Base-by-base conservation (phyloP, 2,797 vertebrate genomes). In the Anguilla pacifica region DNA sequence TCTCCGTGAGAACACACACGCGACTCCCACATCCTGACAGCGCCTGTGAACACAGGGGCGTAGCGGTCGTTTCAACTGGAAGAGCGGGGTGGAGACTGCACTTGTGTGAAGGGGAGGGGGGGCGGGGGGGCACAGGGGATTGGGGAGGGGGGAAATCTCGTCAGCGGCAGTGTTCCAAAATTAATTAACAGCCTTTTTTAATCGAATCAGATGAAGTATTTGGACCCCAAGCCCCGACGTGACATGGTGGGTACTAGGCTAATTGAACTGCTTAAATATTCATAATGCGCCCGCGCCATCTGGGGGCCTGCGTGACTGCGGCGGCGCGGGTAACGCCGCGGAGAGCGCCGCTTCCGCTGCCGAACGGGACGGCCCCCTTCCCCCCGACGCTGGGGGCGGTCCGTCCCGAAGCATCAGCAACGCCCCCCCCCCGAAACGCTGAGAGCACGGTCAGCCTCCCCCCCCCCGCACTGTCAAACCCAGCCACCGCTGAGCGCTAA, bases 241-340 rank as follows among this genome's bases (percentile, higher is more conserved):
- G 35, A 82, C 88, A 89, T 61, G 70, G 59, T 83, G 77, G 86
- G 91, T 85, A 90, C 87, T 74, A 86, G 89, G 86, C 88, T 85
- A 88, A 91, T 86, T 89, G 88, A 89, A 89, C 88, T 89, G 74
- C 88, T 92, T 89, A 91, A 92, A 93, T 91, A 93, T 92, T 91
- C 90, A 91, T 89, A 79, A 92, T 81, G 84, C 85, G 46, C 35
- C 89, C 88, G 84, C 59, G 28, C 92, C 89, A 91, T 90, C 90
- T 92, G 90, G 61, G 83, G 90, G 85, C 83, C 85, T 84, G 85
- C 82, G 11, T 19, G 57, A 82, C 82, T 6, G 82, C 35, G 7
- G n/a, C 31, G 64, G 35, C 17, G 22, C 35, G 43, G 57, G 25
- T 55, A 46, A 64, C 39, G 59, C 39, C 22, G 49, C 67, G 6